A percentile compares a stretch with the other conserved stretches of the same genome.
Evolutionary conservation across 2,888 invertebrate species (phyloP).

Genomic region (Dioctria linearis): DNA sequence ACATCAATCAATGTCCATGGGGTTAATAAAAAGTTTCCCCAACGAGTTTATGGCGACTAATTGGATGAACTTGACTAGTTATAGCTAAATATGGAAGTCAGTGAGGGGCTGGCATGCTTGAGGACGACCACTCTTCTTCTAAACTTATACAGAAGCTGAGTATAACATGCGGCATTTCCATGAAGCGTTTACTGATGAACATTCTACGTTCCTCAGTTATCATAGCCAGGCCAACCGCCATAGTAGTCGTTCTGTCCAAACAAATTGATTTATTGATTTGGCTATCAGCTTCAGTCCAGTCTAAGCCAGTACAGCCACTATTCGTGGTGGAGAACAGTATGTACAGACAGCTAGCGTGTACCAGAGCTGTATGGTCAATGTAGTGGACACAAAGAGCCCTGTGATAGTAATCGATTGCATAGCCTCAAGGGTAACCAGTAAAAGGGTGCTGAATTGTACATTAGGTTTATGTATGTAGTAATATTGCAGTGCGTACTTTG

Average conservation of each 20-base stretch:
- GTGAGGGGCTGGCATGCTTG: neutral
- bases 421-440: no score
- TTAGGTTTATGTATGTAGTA: no score
- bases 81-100: slow-evolving; percentile 11
- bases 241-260: neutral
- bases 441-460: no score
- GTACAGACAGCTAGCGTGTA: neutral
- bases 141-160: neutral
- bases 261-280: slow-evolving; percentile 47
- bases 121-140: neutral
- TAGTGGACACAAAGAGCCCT: no score
- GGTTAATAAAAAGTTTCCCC: slow-evolving; percentile 32
- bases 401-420: no score
- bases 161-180: neutral
- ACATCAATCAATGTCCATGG: slow-evolving; percentile 4
- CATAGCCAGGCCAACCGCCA: neutral
- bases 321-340: neutral
- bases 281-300: neutral
- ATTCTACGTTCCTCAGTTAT: neutral
- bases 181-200: neutral
- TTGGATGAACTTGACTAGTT: slow-evolving; percentile 20
- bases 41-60: slow-evolving; percentile 20
- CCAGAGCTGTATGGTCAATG: no score
- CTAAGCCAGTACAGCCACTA: neutral
- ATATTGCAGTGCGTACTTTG: no score